Conservation (phyloP, 2,113 vertebrate species). For the Pedionomus torquatus region DNA sequence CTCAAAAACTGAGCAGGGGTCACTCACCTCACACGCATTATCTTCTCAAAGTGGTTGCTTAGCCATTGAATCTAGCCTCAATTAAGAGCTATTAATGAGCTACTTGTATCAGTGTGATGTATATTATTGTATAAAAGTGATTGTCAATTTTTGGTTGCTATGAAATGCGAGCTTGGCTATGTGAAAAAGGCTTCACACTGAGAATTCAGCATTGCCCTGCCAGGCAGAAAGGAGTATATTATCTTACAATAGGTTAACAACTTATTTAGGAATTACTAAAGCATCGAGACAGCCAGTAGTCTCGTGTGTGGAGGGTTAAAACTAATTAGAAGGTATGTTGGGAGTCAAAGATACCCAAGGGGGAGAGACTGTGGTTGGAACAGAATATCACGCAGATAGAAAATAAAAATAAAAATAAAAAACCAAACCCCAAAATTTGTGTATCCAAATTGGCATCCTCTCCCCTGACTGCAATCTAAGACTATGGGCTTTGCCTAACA, state of each 20-base stretch:
- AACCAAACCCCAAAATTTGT: neutral
- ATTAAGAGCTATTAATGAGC: conserved; percentile 56
- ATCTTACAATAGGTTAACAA: neutral
- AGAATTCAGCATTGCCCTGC: conserved; percentile 1
- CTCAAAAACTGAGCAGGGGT: conserved; percentile 1
- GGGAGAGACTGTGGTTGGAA: neutral
- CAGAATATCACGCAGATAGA: neutral
- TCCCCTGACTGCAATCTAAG: neutral
- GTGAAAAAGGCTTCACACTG: neutral
- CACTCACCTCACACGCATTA: conserved; percentile 34
- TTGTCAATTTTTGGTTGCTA: conserved; percentile 21
- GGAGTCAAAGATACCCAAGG: neutral
- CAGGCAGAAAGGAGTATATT: conserved; percentile 24
- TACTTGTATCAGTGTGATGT: conserved; percentile 5
- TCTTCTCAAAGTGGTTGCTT: neutral
- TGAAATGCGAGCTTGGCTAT: neutral
- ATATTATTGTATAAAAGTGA: neutral
- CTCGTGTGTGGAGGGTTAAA: conserved; percentile 17
- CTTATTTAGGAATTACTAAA: neutral
- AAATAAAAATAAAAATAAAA: neutral
- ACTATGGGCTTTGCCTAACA: neutral
- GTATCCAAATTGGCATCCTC: neutral
- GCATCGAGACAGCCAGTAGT: neutral
- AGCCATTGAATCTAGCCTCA: conserved; percentile 27
- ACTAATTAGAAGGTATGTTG: neutral